A percentile compares a stretch with the other conserved stretches of the same genome.
Conservation (phyloP, 2,797 vertebrate genomes). For the Pangasius mekongensis region DNA sequence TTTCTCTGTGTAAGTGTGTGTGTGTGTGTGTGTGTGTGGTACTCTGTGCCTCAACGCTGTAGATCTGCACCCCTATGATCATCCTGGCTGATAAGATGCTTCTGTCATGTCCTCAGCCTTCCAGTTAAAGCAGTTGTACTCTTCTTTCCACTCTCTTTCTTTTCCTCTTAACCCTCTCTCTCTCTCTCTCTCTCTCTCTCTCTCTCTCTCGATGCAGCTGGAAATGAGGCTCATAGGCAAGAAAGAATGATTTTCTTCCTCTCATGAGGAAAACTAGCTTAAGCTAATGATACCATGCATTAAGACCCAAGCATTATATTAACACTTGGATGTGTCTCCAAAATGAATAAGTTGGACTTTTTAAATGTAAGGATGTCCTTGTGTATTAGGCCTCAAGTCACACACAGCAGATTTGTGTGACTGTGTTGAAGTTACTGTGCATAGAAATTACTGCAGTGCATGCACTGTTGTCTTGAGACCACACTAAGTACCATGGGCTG, state of each 20-base stretch:
- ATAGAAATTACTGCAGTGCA: background rate
- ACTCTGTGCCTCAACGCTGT: conserved; percentile 35
- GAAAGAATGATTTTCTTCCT: background rate
- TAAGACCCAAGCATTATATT: background rate
- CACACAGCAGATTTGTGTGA: background rate
- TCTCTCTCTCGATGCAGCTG: background rate
- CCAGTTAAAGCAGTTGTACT: conserved; percentile 38
- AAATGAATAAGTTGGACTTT: background rate
- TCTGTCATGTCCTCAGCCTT: conserved; percentile 48
- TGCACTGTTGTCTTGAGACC: background rate
- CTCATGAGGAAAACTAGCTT: background rate
- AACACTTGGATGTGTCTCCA: background rate
- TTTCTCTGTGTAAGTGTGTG: background rate
- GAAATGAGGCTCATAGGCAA: background rate
- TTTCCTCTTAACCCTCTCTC: background rate
- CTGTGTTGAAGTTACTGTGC: background rate
- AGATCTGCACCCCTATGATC: conserved; percentile 52
- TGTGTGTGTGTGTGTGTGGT: conserved; percentile 42
- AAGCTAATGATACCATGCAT: background rate
- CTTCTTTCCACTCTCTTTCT: conserved; percentile 24
- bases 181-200: conserved; percentile 7
- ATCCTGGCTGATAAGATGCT: conserved; percentile 51
- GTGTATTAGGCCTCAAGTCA: background rate
- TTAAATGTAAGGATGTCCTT: background rate
- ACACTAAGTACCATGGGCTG: background rate